A percentile compares a stretch with the other conserved stretches of the same genome.
These are phyloP conservation scores for Augochlorella aurata DNA, from an alignment of 2,888 invertebrate genomes.

Conservation along the genomic window DNA sequence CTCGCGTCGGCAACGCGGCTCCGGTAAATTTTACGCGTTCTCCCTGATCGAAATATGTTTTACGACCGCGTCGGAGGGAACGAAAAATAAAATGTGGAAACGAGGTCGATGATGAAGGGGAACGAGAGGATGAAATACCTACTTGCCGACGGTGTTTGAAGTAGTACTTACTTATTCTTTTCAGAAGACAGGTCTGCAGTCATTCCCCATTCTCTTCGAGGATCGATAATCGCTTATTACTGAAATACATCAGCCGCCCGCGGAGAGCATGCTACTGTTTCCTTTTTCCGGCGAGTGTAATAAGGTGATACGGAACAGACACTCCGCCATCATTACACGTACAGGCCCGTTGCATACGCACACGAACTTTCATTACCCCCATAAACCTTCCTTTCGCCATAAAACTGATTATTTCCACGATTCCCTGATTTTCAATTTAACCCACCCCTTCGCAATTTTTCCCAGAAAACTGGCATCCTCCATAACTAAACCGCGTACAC, in stretches of 20 bases:
- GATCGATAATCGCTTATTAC: slow-evolving; percentile 47
- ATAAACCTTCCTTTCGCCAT: background rate
- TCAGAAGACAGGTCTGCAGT: slow-evolving; percentile 30
- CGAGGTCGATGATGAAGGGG: slow-evolving; percentile 45
- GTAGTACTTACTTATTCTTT: slow-evolving; percentile 50
- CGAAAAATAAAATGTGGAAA: slow-evolving; percentile 46
- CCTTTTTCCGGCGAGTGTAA: background rate
- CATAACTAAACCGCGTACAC: too few species aligned
- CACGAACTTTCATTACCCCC: background rate
- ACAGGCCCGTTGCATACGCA: too few species aligned
- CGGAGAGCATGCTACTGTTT: background rate
- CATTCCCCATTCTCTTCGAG: slow-evolving; percentile 12
- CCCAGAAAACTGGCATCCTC: too few species aligned
- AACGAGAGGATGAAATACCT: slow-evolving; percentile 51
- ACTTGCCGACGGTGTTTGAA: slow-evolving; percentile 50
- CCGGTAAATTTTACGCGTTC: slow-evolving; percentile 24
- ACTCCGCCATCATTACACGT: background rate
- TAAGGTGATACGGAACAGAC: background rate
- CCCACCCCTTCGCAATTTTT: too few species aligned
- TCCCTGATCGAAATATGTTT: slow-evolving; percentile 28
- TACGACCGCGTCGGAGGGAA: slow-evolving; percentile 17
- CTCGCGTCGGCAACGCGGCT: background rate
- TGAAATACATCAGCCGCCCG: slow-evolving; percentile 3
- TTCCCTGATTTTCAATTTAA: too few species aligned
- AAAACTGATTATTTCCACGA: background rate